These are phyloP conservation scores for Lepus oiostolus DNA, from an alignment of 2,797 vertebrate species.

Conservation along the genomic window DNA sequence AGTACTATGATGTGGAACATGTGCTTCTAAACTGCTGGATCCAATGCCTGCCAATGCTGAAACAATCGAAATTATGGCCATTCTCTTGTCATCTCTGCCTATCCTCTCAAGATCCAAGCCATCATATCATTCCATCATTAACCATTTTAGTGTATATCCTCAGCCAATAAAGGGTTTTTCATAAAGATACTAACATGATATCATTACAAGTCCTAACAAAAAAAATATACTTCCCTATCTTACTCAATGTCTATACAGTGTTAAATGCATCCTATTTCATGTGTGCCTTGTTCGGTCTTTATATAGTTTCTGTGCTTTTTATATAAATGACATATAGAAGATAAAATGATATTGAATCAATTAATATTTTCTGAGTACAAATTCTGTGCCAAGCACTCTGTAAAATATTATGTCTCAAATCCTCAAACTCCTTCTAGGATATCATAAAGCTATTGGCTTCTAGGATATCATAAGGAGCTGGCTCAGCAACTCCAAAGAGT, in stretches of 20 bases:
- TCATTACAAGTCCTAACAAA: neutral
- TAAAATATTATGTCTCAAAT: neutral
- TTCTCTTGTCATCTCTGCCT: neutral
- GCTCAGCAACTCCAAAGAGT: neutral
- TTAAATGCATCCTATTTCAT: neutral
- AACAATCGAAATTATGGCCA: neutral
- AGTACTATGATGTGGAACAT: no score
- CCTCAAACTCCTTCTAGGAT: neutral
- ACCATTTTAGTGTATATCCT: neutral
- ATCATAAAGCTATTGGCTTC: neutral
- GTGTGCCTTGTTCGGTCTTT: neutral
- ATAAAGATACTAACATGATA: neutral
- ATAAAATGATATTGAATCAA: neutral
- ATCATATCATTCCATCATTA: neutral
- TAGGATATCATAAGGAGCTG: neutral
- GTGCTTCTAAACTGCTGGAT: no score
- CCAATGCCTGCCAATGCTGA: neutral
- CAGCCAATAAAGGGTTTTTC: neutral
- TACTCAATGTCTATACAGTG: neutral
- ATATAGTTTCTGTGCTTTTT: neutral
- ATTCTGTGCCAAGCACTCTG: neutral
- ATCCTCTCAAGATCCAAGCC: neutral
- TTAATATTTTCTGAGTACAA: slow-evolving; percentile 23
- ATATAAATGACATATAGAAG: neutral
- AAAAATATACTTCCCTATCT: neutral